These are phyloP conservation scores for Nesoenas mayeri DNA, from an alignment of 2,113 vertebrate species.

Conservation along the genomic window DNA sequence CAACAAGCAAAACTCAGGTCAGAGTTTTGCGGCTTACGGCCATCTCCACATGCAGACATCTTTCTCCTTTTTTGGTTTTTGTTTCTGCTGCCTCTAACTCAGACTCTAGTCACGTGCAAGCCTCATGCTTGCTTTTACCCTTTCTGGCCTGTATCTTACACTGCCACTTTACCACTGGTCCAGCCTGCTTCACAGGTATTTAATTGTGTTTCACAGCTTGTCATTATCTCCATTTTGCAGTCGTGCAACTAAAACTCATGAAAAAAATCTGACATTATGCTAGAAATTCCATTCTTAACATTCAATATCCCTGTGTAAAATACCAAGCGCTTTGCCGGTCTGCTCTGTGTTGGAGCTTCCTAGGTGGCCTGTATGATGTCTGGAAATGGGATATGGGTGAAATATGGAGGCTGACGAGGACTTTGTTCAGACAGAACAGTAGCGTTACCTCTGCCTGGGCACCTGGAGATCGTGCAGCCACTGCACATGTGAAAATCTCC, in stretches of 20 bases:
- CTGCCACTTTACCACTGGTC: neutral
- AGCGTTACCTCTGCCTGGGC: neutral
- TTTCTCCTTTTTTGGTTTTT: neutral
- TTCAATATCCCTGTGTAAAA: neutral
- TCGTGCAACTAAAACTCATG: neutral
- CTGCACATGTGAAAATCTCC: neutral
- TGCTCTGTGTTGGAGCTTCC: neutral
- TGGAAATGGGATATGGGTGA: neutral
- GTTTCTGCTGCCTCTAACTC: neutral
- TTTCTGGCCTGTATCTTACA: neutral
- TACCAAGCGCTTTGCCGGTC: neutral
- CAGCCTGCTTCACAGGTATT: neutral
- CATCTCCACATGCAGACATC: neutral
- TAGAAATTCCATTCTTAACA: neutral
- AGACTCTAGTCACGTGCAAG: neutral
- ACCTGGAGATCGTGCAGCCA: fast-evolving
- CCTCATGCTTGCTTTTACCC: neutral
- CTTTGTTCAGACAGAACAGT: neutral
- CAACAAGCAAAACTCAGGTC: neutral
- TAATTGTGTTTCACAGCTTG: neutral
- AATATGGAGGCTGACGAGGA: neutral
- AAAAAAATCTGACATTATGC: neutral
- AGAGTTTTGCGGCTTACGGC: neutral
- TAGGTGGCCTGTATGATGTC: neutral
- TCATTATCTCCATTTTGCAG: neutral